A percentile compares a stretch with the other conserved stretches of the same genome.
Evolutionary conservation across 2,888 invertebrate genomes (phyloP).

Genomic region (Papilio elwesi): DNA sequence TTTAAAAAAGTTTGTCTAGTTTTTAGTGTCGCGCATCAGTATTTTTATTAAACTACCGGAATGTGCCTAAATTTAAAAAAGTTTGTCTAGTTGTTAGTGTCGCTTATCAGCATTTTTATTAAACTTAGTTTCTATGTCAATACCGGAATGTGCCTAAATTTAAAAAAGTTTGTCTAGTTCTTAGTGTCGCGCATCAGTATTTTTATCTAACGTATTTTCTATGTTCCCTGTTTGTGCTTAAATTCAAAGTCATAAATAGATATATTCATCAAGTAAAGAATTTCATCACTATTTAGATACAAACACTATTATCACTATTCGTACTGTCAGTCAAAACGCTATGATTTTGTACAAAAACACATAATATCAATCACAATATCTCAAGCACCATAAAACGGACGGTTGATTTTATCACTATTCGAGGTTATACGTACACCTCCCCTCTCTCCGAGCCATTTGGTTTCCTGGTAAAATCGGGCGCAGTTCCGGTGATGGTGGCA

Average conservation of each 20-base stretch:
- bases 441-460: conserved; percentile 71
- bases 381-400: conserved; percentile 39
- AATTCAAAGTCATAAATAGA: conserved; percentile 56
- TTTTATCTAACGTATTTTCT: conserved; percentile 60
- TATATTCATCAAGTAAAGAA: conserved; percentile 44
- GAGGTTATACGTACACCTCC: conserved; percentile 72
- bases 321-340: conserved; percentile 8
- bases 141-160: too few species aligned
- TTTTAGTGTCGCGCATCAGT: conserved; percentile 5
- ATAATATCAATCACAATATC: conserved; percentile 41
- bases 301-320: conserved; percentile 32
- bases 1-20: not conserved
- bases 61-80: conserved; percentile 60
- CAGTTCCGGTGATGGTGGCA: conserved; percentile 56
- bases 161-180: not conserved
- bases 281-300: conserved; percentile 44
- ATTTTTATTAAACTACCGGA: conserved; percentile 65
- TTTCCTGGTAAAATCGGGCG: conserved; percentile 63
- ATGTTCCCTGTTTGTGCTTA: conserved; percentile 73
- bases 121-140: too few species aligned
- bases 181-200: conserved; percentile 10
- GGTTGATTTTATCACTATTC: conserved; percentile 24
- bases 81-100: not conserved
- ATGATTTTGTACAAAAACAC: conserved; percentile 22
- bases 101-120: not conserved